Conservation (phyloP, 2,888 invertebrate species). For the Euzophera pinguis region DNA sequence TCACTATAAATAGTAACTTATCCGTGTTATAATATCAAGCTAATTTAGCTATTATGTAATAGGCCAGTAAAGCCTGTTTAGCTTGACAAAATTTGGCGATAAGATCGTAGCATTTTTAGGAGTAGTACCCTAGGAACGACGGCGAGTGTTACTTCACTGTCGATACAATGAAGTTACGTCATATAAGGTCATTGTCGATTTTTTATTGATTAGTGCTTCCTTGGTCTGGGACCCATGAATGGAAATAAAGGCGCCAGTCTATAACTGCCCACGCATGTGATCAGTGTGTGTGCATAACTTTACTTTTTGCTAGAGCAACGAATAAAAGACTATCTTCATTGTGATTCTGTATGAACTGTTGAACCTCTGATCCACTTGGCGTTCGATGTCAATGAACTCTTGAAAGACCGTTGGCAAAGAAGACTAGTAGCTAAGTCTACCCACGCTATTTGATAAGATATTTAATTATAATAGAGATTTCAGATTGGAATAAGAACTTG, state of each 20-base stretch:
- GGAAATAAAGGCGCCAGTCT: background rate
- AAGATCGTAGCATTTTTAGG: constrained; percentile 14
- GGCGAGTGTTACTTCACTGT: constrained; percentile 22
- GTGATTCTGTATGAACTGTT: too few species aligned
- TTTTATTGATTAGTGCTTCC: constrained; percentile 31
- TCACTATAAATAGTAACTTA: background rate
- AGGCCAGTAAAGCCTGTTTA: background rate
- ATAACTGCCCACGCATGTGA: background rate
- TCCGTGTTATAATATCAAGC: background rate
- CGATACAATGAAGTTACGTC: constrained; percentile 42
- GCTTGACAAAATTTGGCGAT: background rate
- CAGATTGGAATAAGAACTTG: too few species aligned
- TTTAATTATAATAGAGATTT: too few species aligned
- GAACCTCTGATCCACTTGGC: too few species aligned
- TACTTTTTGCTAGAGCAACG: too few species aligned
- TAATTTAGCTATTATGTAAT: background rate
- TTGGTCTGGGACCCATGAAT: constrained; percentile 19
- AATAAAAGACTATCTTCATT: too few species aligned
- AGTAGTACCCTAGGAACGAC: constrained; percentile 38
- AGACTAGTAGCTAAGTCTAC: too few species aligned
- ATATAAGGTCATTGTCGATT: constrained; percentile 26
- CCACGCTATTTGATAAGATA: too few species aligned
- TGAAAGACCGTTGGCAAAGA: too few species aligned
- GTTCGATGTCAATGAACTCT: too few species aligned
- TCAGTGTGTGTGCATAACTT: too few species aligned